Evolutionary conservation across 2,113 vertebrate species (phyloP), one percentile per base, ranked within the genome.

Genomic region (Ameiurus melas): DNA sequence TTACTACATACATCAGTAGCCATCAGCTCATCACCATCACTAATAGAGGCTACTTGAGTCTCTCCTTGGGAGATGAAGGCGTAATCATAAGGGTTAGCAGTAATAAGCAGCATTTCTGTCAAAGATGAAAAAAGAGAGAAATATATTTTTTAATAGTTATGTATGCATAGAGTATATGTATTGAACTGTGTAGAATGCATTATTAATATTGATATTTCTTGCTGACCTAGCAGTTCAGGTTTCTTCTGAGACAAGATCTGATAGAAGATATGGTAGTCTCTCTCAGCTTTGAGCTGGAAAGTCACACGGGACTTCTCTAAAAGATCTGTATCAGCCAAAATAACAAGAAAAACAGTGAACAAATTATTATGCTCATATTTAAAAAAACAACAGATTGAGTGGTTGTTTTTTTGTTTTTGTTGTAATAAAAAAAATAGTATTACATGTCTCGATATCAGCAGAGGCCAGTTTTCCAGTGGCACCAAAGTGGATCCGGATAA

Each of bases 261-360:
- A 91, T 98, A 98, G 95, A 97, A 98, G 92, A 98, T 98, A 89
- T 98, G 97, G 75, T 98, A 98, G 89, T 97, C 97, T 89, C 97
- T 96, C 93, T 98, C 97, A 92, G 97, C 96, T 90, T 95, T 97
- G 47, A 97, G 94, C 94, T 99, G 97, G 90, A 96, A 98, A 58
- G 96, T 97, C 51, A 98, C 97, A 89, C 97, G 95, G 7, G 97
- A 99, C 85, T 98, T 98, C 88, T 98, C 97, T 90, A 98, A 91
- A 87, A 98, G 95, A 94, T 98, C 97, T 94, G 85, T 68, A n/a
- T 68, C n/a, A 81, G 0, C 22, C 36, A 33, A 33, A 58, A 60
- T 64, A 51, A 85, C n/a, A 85, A 57, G n/a, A 58, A 0, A 66
- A 95, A 97, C n/a, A 5, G 16, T 57, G 5, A 10, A 13, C 78